These are phyloP conservation scores for Felis chaus DNA, from an alignment of 2,113 vertebrate species.

Conservation along the genomic window DNA sequence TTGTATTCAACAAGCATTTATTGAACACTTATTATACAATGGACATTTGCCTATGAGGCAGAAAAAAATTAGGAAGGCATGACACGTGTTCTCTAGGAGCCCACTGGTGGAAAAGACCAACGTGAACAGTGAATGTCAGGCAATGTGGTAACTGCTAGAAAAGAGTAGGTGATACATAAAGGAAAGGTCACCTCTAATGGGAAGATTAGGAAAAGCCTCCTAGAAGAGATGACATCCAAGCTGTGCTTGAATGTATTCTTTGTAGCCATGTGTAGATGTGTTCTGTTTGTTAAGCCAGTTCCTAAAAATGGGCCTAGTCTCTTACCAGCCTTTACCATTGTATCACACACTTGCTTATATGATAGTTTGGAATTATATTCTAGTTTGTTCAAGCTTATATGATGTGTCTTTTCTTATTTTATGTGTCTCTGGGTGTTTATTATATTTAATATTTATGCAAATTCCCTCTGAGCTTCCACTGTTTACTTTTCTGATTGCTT, in stretches of 20 bases:
- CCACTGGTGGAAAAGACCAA: neutral
- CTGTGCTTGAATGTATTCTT: neutral
- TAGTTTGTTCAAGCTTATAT: neutral
- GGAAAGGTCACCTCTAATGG: neutral
- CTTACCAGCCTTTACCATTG: neutral
- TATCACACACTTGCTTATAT: neutral
- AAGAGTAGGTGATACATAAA: neutral
- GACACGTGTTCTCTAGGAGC: neutral
- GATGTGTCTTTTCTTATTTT: neutral
- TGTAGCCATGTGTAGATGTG: neutral
- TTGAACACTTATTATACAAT: neutral
- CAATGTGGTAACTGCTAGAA: neutral
- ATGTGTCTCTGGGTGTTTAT: neutral
- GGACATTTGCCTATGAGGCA: neutral
- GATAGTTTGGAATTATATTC: neutral
- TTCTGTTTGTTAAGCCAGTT: neutral
- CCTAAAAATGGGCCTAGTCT: neutral
- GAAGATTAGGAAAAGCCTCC: neutral
- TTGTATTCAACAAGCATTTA: neutral
- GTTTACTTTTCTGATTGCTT: neutral
- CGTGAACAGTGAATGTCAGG: neutral
- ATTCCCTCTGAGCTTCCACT: neutral
- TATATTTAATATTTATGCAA: conserved; percentile 32
- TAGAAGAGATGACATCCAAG: neutral
- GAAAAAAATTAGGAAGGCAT: neutral